A percentile compares a stretch with the other conserved stretches of the same genome.
Evolutionary conservation across 2,113 vertebrate species (phyloP).

Genomic region (Petrocephalus zakoni): DNA sequence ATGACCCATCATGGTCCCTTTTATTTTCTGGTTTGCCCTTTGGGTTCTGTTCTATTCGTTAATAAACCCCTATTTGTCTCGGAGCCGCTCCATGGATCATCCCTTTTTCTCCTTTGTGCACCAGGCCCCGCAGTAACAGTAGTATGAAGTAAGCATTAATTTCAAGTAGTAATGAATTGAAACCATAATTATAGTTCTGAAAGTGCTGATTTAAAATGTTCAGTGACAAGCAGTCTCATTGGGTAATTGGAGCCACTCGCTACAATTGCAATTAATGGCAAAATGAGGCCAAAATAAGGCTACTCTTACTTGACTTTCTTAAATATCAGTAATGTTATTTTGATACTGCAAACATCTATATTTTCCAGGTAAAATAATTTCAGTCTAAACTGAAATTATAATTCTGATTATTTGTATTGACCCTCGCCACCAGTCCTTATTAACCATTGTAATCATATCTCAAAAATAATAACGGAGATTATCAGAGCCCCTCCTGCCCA

Average conservation of each 20-base stretch:
- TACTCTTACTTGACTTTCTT: background rate
- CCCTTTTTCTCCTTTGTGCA: too few relatives aligned
- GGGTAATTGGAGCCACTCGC: background rate
- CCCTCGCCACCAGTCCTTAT: background rate
- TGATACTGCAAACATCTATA: background rate
- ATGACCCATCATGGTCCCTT: too few relatives aligned
- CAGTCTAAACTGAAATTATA: background rate
- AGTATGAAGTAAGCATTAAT: too few relatives aligned
- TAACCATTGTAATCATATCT: background rate
- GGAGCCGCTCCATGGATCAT: too few relatives aligned
- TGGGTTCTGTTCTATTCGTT: too few relatives aligned
- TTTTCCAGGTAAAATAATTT: background rate
- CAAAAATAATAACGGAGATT: background rate
- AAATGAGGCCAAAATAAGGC: background rate
- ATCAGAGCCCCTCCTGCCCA: conserved; percentile 37
- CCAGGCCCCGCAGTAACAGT: too few relatives aligned
- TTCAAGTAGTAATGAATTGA: too few relatives aligned
- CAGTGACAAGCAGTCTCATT: too few relatives aligned
- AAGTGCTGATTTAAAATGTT: too few relatives aligned
- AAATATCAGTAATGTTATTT: background rate
- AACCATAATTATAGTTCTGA: too few relatives aligned
- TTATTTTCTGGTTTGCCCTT: too few relatives aligned
- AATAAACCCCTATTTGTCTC: too few relatives aligned
- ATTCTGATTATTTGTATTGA: background rate
- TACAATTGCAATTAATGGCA: background rate